Evolutionary conservation across 2,113 vertebrate genomes (phyloP).

Genomic region (Tonatia bakeri): DNA sequence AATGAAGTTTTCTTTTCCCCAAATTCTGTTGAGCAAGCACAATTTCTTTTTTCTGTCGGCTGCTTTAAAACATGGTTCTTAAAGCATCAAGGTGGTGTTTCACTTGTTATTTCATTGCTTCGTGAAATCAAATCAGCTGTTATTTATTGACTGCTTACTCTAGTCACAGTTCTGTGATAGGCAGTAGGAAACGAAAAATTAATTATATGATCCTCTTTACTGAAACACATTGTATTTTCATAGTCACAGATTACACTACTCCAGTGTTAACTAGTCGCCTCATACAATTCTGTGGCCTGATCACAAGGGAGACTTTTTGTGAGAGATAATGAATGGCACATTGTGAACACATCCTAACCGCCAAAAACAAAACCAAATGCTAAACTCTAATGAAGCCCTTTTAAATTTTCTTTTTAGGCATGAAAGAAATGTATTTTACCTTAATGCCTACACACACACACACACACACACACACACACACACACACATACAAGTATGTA

Average conservation of each 20-base stretch:
- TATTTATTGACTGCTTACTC: neutral
- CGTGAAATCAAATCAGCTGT: neutral
- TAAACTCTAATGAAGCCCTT: neutral
- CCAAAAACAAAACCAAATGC: neutral
- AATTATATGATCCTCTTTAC: neutral
- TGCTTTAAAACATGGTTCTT: neutral
- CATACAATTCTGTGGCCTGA: neutral
- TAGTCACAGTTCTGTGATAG: neutral
- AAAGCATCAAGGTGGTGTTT: neutral
- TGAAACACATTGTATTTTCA: neutral
- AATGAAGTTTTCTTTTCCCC: neutral
- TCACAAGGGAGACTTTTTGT: neutral
- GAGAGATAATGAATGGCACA: neutral
- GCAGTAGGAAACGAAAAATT: neutral
- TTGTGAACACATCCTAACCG: neutral
- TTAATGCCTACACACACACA: neutral
- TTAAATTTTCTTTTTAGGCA: neutral
- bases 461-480: neutral
- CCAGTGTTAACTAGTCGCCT: neutral
- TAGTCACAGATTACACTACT: neutral
- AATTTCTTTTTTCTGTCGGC: neutral
- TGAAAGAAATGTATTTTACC: neutral
- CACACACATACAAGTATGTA: too few relatives aligned
- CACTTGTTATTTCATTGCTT: neutral
- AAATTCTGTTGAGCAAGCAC: neutral